Conservation (phyloP, 2,888 invertebrate species). For the Zygogramma bicolorata region DNA sequence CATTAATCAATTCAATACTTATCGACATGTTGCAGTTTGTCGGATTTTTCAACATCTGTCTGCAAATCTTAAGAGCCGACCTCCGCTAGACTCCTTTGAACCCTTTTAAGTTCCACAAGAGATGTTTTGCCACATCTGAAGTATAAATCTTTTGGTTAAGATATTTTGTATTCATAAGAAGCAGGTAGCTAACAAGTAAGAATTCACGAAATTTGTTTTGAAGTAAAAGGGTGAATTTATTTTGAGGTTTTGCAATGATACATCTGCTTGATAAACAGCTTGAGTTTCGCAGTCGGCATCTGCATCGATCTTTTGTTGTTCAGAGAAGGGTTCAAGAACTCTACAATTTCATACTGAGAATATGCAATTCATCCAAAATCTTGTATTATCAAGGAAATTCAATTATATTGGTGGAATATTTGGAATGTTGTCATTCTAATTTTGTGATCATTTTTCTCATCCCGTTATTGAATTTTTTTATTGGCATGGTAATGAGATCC, state of each 20-base stretch:
- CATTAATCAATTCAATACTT: constrained; percentile 10
- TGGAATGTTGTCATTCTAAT: no score
- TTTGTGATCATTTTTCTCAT: no score
- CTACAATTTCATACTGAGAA: no score
- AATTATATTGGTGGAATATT: no score
- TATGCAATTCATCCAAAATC: not conserved
- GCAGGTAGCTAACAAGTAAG: constrained; percentile 38
- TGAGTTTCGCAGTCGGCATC: constrained; percentile 34
- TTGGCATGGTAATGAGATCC: no score
- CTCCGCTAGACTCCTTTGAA: constrained; percentile 18
- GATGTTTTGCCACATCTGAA: constrained; percentile 38
- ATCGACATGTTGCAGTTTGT: constrained; percentile 34
- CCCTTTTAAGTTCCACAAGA: constrained; percentile 35
- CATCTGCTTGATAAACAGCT: constrained; percentile 39
- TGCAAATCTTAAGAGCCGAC: constrained; percentile 30
- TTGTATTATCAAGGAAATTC: not conserved
- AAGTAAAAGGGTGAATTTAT: constrained; percentile 45
- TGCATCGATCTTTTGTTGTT: constrained; percentile 30
- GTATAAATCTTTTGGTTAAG: constrained; percentile 26
- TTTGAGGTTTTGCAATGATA: constrained; percentile 35
- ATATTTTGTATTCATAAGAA: constrained; percentile 34
- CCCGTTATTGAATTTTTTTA: no score
- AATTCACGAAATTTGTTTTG: constrained; percentile 39
- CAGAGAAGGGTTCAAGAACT: constrained; percentile 23
- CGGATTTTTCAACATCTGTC: constrained; percentile 39